phyloP scores from a whole-genome alignment of 2,113 vertebrate species.

The Azemiops feae region DNA sequence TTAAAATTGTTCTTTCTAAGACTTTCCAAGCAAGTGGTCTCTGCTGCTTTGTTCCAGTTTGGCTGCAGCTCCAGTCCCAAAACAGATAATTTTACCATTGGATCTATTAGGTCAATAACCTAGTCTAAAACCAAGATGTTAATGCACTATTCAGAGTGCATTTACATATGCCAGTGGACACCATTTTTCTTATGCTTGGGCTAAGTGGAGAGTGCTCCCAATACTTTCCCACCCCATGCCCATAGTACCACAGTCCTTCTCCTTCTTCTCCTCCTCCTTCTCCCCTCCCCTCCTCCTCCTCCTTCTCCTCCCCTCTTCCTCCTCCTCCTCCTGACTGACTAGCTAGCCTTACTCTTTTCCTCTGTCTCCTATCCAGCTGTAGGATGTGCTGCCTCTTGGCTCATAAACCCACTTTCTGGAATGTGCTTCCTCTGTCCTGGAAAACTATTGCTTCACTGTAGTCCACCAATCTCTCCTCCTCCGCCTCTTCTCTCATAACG shows the following conservation, averaged over 20 bases:
- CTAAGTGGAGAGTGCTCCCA: background rate
- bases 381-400: background rate
- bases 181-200: background rate
- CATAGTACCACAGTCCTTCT: background rate
- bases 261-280: background rate
- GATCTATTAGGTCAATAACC: background rate
- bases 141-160: background rate
- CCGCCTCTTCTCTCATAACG: background rate
- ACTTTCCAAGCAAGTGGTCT: background rate
- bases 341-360: background rate
- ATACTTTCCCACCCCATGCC: background rate
- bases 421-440: background rate
- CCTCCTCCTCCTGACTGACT: background rate
- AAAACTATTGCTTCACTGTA: background rate
- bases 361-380: background rate
- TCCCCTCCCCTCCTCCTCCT: too few relatives aligned
- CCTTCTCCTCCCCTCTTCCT: background rate
- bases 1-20: background rate
- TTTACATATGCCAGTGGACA: background rate
- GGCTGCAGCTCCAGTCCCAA: background rate
- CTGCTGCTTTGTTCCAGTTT: background rate
- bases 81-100: background rate
- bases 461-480: background rate
- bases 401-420: background rate
- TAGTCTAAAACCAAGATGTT: background rate